Evolutionary conservation across 2,888 invertebrate genomes (phyloP), one percentile per base, ranked within the genome.

Genomic region (Abrostola triplasia): DNA sequence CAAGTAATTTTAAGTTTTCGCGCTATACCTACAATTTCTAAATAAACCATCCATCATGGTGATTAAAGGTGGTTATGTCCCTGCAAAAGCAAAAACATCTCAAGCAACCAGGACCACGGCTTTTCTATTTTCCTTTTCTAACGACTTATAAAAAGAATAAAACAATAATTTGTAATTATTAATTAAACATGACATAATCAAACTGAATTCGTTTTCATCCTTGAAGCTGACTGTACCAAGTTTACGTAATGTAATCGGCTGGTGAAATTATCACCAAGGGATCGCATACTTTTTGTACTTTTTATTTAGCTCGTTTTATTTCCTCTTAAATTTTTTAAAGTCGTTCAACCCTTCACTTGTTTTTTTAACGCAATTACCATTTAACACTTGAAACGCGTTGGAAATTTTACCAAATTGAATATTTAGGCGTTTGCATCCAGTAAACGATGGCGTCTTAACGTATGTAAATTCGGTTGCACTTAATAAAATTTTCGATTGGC

Each of bases 401-500:
- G 13, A 47, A 5, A 47, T 47, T 8, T 47, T 47, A 47, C 44
- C 44, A 47, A 47, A 13, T 47, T 47, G 44, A 47, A 47, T 24
- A 24, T 47, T 47, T 7, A 47, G 24, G 44, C 13, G 13, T 47
- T 47, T 47, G 44, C 12, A 47, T 47, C 24, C 24, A 13, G 12
- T 13, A 44, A 42, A 44, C 8, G 44, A 5, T 44, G n/a, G n/a
- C 13, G 12, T 6, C 9, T 12, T 12, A 5, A 41, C 5, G n/a
- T n/a, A 8, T 8, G 13, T 13, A 9, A 24, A 5, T 47, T 47
- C 24, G 24, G 24, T 13, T 2, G 44, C 24, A 4, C 2, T 24
- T 44, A 4, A 12, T 7, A 12, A 24, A 24, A 24, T 24, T 24
- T 24, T 24, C 24, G 24, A 24, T 24, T 24, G 24, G 24, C 24